Conservation (phyloP, 1,140 invertebrate species). For the Oncopeltus fasciatus region DNA sequence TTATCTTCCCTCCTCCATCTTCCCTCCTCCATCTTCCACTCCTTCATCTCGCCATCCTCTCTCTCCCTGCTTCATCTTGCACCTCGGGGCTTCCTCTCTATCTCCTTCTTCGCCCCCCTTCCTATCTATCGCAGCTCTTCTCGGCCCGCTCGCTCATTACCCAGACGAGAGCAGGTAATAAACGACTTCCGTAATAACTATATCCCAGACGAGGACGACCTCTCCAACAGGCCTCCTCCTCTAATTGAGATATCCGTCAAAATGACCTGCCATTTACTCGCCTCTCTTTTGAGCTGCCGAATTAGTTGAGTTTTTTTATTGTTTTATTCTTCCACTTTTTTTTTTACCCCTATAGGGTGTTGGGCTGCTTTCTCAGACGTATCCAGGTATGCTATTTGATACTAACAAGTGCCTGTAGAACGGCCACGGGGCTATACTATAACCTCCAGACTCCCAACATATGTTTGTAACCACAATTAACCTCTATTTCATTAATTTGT, state of each 20-base stretch:
- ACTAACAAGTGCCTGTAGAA: not conserved
- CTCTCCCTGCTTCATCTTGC: not conserved
- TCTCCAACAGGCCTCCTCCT: not conserved
- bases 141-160: not conserved
- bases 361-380: not conserved
- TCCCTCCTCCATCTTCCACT: not conserved
- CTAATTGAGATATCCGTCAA: not conserved
- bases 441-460: too few species aligned
- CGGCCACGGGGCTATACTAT: too few species aligned
- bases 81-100: not conserved
- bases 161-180: not conserved
- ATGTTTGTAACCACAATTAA: too few species aligned
- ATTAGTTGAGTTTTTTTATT: not conserved
- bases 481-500: too few species aligned
- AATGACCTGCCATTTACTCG: not conserved
- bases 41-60: not conserved
- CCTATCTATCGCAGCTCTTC: not conserved
- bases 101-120: not conserved
- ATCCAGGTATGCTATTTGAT: not conserved
- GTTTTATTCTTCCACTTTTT: not conserved
- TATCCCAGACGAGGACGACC: not conserved
- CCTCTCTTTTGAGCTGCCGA: not conserved
- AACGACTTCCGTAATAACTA: not conserved
- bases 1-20: not conserved
- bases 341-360: not conserved